These are phyloP conservation scores for Trematomus bernacchii DNA, from an alignment of 2,797 vertebrate species.

Conservation along the genomic window DNA sequence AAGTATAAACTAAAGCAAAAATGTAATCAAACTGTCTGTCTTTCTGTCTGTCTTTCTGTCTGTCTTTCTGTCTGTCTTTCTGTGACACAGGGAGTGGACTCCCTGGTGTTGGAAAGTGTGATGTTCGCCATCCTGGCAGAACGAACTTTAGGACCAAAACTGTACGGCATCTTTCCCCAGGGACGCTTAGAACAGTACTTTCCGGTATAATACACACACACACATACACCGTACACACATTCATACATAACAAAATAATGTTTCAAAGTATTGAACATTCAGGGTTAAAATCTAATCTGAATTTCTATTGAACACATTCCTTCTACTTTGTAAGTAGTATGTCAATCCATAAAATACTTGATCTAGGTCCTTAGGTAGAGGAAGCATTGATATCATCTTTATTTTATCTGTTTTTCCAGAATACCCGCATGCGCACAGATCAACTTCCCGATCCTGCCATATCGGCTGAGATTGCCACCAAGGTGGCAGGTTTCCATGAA, in stretches of 20 bases:
- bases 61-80: too few relatives aligned
- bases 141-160: conserved; percentile 89
- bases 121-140: conserved; percentile 98
- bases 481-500: conserved; percentile 91
- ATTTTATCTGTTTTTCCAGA: conserved; percentile 78
- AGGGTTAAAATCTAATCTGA: background rate
- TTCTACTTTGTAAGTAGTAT: background rate
- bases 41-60: too few relatives aligned
- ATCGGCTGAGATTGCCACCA: conserved; percentile 90
- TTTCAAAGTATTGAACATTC: background rate
- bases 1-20: background rate
- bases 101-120: conserved; percentile 94
- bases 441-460: conserved; percentile 87
- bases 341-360: background rate
- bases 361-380: background rate
- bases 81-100: conserved; percentile 90
- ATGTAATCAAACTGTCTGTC: background rate
- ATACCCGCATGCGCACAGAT: conserved; percentile 88
- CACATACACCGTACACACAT: background rate
- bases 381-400: background rate
- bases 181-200: conserved; percentile 95
- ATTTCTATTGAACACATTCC: background rate
- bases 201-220: conserved; percentile 80
- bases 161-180: conserved; percentile 94
- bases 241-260: background rate